These are phyloP conservation scores for Cyphomyrus discorhynchus DNA, from an alignment of 2,113 vertebrate species.

Conservation along the genomic window DNA sequence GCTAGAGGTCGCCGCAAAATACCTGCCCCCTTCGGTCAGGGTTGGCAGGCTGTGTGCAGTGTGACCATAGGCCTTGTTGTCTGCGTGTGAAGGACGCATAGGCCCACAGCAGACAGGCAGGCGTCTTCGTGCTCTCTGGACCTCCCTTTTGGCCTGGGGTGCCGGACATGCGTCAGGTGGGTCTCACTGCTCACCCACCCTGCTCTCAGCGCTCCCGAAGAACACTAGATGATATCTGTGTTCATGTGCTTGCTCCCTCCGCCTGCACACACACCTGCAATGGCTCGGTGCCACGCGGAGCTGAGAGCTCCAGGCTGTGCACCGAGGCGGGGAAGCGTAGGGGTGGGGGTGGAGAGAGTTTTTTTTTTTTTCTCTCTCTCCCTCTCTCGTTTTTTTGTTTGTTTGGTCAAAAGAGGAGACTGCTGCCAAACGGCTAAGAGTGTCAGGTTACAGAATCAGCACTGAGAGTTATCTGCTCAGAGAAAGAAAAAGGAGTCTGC, in stretches of 20 bases:
- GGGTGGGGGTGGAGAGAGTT: neutral
- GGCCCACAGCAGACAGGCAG: neutral
- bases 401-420: slow-evolving; percentile 15
- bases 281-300: neutral
- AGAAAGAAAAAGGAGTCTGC: neutral
- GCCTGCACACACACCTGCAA: neutral
- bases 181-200: neutral
- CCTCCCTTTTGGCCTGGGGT: neutral
- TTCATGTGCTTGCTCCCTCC: neutral
- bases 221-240: slow-evolving; percentile 10
- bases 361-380: neutral
- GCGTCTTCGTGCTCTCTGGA: neutral
- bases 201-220: neutral
- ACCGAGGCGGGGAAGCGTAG: neutral
- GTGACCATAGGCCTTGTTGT: neutral
- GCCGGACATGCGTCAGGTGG: neutral
- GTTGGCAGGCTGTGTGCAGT: neutral
- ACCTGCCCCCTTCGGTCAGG: neutral
- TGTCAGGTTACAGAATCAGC: slow-evolving; percentile 15
- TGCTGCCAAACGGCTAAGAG: slow-evolving; percentile 15
- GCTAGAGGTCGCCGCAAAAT: neutral
- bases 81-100: neutral
- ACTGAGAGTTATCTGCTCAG: slow-evolving; percentile 9
- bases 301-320: neutral
- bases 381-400: slow-evolving; percentile 4